These are phyloP conservation scores for Tonatia bakeri DNA, from an alignment of 2,113 vertebrate genomes.

Conservation along the genomic window DNA sequence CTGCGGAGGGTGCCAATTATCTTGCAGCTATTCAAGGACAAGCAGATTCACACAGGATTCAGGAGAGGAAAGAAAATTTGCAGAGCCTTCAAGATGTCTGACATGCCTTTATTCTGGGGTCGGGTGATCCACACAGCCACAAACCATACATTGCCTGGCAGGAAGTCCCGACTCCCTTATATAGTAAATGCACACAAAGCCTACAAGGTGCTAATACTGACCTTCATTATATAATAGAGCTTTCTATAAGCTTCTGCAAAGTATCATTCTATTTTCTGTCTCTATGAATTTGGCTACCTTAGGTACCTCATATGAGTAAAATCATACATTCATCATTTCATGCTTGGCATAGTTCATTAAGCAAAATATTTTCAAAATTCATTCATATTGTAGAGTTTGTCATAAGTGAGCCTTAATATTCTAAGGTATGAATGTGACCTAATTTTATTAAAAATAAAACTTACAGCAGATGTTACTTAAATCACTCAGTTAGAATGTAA, in stretches of 20 bases:
- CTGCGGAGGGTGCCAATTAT: too few relatives aligned
- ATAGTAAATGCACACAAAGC: too few relatives aligned
- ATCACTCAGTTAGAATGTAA: not conserved
- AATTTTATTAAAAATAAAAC: not conserved
- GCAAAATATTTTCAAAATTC: not conserved
- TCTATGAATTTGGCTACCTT: not conserved
- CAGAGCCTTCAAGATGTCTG: too few relatives aligned
- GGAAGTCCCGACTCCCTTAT: too few relatives aligned
- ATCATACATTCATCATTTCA: not conserved
- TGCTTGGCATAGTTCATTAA: not conserved
- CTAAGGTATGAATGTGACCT: not conserved
- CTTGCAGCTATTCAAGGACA: too few relatives aligned
- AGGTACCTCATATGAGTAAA: not conserved
- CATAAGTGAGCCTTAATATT: not conserved
- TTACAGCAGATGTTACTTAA: not conserved
- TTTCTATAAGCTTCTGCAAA: not conserved
- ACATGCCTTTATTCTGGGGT: too few relatives aligned
- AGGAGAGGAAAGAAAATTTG: too few relatives aligned
- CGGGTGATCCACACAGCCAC: too few relatives aligned
- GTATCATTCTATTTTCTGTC: not conserved
- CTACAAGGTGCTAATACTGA: too few relatives aligned
- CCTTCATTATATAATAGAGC: too few relatives aligned
- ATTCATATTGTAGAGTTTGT: not conserved
- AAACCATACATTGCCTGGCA: too few relatives aligned
- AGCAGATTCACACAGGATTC: too few relatives aligned